These are phyloP conservation scores for Diplogasteroides magnus DNA, from an alignment of 1,140 invertebrate genomes.

Conservation along the genomic window DNA sequence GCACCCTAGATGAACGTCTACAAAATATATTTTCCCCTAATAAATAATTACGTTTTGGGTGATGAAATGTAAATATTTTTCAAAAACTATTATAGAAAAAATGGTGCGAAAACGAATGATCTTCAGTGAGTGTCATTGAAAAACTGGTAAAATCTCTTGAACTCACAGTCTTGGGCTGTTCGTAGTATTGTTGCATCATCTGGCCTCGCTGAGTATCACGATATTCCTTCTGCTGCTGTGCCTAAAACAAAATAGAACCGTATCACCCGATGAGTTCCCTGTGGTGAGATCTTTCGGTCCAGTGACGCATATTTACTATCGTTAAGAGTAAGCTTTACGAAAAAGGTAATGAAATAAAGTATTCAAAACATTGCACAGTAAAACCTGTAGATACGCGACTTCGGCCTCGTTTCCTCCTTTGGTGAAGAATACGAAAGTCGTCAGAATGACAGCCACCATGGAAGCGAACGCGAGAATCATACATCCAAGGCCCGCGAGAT, in stretches of 20 bases:
- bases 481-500: slow-evolving; percentile 43
- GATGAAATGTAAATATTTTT: too few species aligned
- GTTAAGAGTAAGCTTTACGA: neutral
- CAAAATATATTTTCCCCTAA: too few species aligned
- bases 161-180: too few species aligned
- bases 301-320: slow-evolving; percentile 10
- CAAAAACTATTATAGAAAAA: too few species aligned
- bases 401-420: slow-evolving; percentile 17
- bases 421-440: slow-evolving; percentile 42
- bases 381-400: slow-evolving; percentile 14
- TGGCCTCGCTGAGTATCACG: neutral
- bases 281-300: neutral
- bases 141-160: too few species aligned
- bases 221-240: neutral
- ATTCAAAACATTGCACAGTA: neutral
- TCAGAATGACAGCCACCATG: slow-evolving; percentile 37
- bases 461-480: slow-evolving; percentile 40
- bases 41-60: too few species aligned
- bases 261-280: neutral
- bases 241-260: slow-evolving; percentile 4
- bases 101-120: too few species aligned
- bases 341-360: neutral
- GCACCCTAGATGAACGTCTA: too few species aligned
- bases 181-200: too few species aligned
- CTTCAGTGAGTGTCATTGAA: too few species aligned